Evolutionary conservation across 2,113 vertebrate genomes (phyloP).

Genomic region (Synodontis membranacea): DNA sequence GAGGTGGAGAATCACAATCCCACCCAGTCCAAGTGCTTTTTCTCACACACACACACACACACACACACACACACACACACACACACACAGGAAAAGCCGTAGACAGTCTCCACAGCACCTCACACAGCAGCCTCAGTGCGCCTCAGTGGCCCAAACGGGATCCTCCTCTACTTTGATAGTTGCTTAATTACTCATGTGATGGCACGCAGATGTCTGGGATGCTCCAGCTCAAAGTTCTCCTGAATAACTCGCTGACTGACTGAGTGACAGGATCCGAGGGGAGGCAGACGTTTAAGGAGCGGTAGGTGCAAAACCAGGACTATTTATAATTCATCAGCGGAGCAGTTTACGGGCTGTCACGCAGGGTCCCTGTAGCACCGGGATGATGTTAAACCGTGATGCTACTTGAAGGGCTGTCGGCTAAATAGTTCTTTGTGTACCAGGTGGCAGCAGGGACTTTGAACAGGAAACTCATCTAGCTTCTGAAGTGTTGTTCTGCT

Average conservation of each 20-base stretch:
- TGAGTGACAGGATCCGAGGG: conserved; percentile 73
- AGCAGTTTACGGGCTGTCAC: conserved; percentile 78
- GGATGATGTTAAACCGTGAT: conserved; percentile 78
- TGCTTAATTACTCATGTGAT: conserved; percentile 83
- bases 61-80: conserved; percentile 49
- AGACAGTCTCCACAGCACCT: conserved; percentile 73
- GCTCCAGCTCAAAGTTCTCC: conserved; percentile 78
- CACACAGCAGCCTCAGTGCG: conserved; percentile 73
- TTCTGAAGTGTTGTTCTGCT: conserved; percentile 63
- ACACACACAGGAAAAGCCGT: conserved; percentile 75
- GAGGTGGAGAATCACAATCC: conserved; percentile 85
- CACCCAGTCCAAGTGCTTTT: conserved; percentile 71
- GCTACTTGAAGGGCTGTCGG: conserved; percentile 77
- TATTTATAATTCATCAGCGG: conserved; percentile 79
- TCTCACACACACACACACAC: conserved; percentile 45
- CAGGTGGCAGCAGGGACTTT: conserved; percentile 75
- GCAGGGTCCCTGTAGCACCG: conserved; percentile 69
- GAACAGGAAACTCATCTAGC: conserved; percentile 72
- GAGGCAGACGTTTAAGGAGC: conserved; percentile 80
- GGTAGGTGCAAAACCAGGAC: conserved; percentile 80
- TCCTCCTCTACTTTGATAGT: conserved; percentile 76
- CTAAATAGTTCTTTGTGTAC: conserved; percentile 81
- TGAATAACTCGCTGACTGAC: conserved; percentile 56
- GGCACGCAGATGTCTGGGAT: conserved; percentile 80
- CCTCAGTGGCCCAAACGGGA: conserved; percentile 76